Conservation (phyloP, 2,797 vertebrate genomes). For the Rhynchotus rufescens region DNA sequence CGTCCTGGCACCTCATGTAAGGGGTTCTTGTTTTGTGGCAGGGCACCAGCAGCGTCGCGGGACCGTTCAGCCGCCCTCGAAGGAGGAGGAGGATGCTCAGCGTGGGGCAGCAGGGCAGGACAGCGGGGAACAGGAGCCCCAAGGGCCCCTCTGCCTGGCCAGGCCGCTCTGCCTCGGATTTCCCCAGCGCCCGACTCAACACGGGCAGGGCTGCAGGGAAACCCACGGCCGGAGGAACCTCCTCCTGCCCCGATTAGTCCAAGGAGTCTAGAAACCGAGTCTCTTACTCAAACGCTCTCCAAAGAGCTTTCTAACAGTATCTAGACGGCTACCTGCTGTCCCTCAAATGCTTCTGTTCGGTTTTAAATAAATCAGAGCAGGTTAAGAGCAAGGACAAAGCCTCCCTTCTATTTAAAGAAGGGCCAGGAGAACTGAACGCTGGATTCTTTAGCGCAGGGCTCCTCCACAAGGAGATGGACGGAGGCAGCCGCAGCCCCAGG, state of each 20-base stretch:
- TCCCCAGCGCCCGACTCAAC: not conserved
- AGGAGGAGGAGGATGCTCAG: not conserved
- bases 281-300: not conserved
- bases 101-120: too few species aligned
- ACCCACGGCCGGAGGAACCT: not conserved
- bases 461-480: not conserved
- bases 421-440: not conserved
- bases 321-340: not conserved
- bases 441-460: conserved; percentile 7
- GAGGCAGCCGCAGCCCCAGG: not conserved
- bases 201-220: not conserved
- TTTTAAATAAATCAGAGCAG: not conserved
- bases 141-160: too few species aligned
- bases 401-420: conserved; percentile 32
- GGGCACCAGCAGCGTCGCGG: not conserved
- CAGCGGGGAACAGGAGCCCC: too few species aligned
- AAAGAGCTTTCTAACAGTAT: not conserved
- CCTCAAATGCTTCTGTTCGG: not conserved
- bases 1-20: not conserved
- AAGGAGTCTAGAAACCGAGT: not conserved
- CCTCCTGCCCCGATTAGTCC: not conserved
- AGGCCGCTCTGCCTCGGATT: too few species aligned
- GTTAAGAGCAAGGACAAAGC: not conserved
- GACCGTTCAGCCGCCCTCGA: not conserved
- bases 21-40: not conserved